Evolutionary conservation across 2,113 vertebrate species (phyloP), one percentile per base, ranked within the genome.

Genomic region (Microcebus griseorufus): DNA sequence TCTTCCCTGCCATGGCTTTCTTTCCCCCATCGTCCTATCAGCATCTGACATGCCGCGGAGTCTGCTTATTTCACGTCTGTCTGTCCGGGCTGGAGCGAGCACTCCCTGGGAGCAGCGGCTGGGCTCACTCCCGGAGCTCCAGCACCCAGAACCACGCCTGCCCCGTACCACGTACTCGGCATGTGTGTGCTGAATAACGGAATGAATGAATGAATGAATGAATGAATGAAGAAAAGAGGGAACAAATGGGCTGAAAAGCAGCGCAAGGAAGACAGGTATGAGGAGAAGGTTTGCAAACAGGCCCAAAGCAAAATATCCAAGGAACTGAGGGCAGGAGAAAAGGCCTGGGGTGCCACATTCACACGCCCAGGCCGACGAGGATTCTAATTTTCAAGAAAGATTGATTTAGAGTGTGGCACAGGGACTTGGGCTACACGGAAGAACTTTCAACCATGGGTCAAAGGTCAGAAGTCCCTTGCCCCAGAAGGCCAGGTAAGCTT

Each of bases 101-200:
- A 0, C 17, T 6, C 51, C 75, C 6, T 0, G 16, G 67, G 6
- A 5, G 29, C 53, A 32, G 37, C 51, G 51, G 27, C 17, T 80
- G 39, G 10, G 9, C 27, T 37, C 32, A 25, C 22, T 3, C 5
- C 55, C 48, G 13, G 3, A 27, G 4, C 55, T 37, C 42, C 8
- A 20, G 84, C 6, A 10, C 42, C 78, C 27, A 12, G 20, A 37
- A 17, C 4, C 51, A 39, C 1, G 14, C 20, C 78, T n/a, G 32
- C 34, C 42, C 58, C 25, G 0, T 6, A 6, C 92, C 48, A 39
- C 0, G 1, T 5, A 2, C 9, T 51, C 42, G 17, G 2, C 18
- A 5, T 73, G 27, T 1, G 4, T 42, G 20, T 92, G 91, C 80
- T 75, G 42, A 62, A 2, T 55, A 22, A 64, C 69, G 1, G 11